Percentiles rank a stretch among this genome's conserved stretches.
Conservation (phyloP, 2,113 vertebrate species). For the Galemys pyrenaicus region DNA sequence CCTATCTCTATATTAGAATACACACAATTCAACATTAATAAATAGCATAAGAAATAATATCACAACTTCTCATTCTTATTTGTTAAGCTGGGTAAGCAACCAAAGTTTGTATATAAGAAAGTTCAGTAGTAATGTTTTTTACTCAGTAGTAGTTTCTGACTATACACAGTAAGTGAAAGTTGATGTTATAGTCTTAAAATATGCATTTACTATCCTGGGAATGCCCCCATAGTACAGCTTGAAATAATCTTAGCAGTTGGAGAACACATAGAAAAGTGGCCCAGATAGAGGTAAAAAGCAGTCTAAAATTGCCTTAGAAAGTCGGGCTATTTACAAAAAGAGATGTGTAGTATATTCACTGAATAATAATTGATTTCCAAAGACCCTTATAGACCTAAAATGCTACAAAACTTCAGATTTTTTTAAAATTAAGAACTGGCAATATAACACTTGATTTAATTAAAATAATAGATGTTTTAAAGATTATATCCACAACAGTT, state of each 20-base stretch:
- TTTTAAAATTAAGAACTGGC: conserved; percentile 26
- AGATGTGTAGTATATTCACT: neutral
- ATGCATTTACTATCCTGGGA: neutral
- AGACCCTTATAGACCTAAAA: neutral
- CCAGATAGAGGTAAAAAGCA: neutral
- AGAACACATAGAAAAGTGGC: neutral
- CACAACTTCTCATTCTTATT: conserved; percentile 51
- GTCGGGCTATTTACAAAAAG: conserved; percentile 13
- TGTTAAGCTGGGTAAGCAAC: conserved; percentile 55
- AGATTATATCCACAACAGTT: neutral
- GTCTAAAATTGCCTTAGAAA: neutral
- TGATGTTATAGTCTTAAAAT: neutral
- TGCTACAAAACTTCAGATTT: neutral
- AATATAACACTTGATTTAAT: neutral
- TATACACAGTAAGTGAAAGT: neutral
- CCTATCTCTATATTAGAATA: conserved; percentile 61
- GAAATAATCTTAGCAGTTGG: neutral
- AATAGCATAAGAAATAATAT: conserved; percentile 65
- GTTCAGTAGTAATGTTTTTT: conserved; percentile 23
- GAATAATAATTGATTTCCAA: conserved; percentile 26
- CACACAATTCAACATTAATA: conserved; percentile 60
- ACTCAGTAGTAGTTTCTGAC: conserved; percentile 37
- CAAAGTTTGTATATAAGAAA: conserved; percentile 50
- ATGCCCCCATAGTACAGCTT: neutral
- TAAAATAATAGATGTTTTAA: neutral